These are phyloP conservation scores for Dipodomys stephensi DNA, from an alignment of 2,113 vertebrate species.

Conservation along the genomic window DNA sequence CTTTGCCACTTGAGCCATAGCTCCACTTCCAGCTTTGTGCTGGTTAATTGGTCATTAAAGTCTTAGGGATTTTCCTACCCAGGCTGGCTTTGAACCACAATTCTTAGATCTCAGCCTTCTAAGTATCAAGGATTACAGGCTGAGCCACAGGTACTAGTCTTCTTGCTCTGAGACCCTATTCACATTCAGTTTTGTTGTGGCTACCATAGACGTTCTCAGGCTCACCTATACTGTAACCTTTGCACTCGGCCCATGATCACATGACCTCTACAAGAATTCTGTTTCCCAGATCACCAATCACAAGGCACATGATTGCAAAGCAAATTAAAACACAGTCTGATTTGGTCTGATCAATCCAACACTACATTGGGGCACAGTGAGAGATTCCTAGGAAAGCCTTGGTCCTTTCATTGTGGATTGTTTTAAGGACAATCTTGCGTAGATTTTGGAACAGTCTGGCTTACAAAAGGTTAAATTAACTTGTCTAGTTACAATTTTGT, in stretches of 20 bases:
- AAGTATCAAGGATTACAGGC: too few relatives aligned
- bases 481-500: conserved; percentile 18
- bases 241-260: neutral
- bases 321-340: neutral
- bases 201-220: too few relatives aligned
- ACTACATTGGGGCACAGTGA: neutral
- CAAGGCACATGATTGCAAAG: neutral
- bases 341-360: neutral
- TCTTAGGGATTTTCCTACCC: too few relatives aligned
- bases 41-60: too few relatives aligned
- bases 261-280: neutral
- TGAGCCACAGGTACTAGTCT: too few relatives aligned
- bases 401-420: neutral
- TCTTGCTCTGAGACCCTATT: neutral
- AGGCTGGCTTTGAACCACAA: too few relatives aligned
- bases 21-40: too few relatives aligned
- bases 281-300: neutral
- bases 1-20: too few relatives aligned
- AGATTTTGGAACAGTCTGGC: neutral
- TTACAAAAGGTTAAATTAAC: neutral
- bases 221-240: neutral
- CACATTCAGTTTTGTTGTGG: neutral
- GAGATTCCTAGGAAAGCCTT: neutral
- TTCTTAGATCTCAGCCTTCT: too few relatives aligned
- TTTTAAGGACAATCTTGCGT: neutral